These are phyloP conservation scores for Pelobates fuscus DNA, from an alignment of 2,113 vertebrate genomes.

Conservation along the genomic window DNA sequence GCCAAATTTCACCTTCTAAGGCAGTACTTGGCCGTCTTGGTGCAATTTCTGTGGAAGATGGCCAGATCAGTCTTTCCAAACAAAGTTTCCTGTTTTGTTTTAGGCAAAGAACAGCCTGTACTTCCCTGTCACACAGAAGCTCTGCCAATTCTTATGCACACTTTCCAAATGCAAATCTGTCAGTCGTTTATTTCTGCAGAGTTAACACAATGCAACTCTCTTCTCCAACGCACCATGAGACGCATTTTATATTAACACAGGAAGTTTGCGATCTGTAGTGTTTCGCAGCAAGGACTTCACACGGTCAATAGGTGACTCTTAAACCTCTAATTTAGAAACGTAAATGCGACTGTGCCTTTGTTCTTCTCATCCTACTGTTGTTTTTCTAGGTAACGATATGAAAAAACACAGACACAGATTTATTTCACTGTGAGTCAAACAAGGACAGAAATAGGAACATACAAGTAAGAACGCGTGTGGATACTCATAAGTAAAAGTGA, in stretches of 20 bases:
- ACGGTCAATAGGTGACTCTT: neutral
- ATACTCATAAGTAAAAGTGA: no score
- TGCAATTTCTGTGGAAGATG: conserved; percentile 4
- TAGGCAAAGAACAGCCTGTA: conserved; percentile 46
- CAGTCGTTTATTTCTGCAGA: conserved; percentile 1
- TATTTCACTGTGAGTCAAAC: conserved; percentile 8
- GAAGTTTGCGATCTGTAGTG: neutral
- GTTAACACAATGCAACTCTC: neutral
- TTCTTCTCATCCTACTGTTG: no score
- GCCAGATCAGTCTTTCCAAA: conserved; percentile 27
- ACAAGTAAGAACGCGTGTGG: neutral
- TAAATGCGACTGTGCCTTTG: no score
- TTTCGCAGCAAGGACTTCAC: conserved; percentile 12
- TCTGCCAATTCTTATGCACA: conserved; percentile 32
- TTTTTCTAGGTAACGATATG: conserved; percentile 29
- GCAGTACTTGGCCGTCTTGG: neutral
- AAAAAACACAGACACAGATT: neutral
- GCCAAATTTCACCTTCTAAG: conserved; percentile 30
- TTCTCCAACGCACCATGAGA: neutral
- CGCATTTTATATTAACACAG: neutral
- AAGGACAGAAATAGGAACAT: neutral
- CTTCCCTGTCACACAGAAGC: conserved; percentile 15
- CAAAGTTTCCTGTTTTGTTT: conserved; percentile 47
- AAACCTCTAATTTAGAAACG: no score
- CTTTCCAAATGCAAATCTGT: conserved; percentile 26